phyloP scores from a whole-genome alignment of 2,888 invertebrate species.

The Melieria omissa region DNA sequence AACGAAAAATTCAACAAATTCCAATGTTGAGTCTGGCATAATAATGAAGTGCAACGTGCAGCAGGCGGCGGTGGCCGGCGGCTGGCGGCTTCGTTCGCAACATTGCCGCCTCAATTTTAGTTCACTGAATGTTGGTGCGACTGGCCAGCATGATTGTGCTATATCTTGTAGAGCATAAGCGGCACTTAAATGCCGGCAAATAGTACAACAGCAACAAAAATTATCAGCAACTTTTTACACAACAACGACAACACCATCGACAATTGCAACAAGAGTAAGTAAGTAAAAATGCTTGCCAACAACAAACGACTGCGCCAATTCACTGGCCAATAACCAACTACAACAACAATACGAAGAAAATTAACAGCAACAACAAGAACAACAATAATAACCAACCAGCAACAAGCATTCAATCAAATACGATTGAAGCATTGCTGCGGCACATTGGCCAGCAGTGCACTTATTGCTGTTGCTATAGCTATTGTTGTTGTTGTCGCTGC shows the following conservation, averaged over 20 bases:
- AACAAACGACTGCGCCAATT: neutral
- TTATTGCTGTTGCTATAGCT: neutral
- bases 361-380: constrained; percentile 33
- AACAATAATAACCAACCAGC: constrained; percentile 17
- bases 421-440: neutral
- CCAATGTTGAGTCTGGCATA: constrained; percentile 62
- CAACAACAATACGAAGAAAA: too few relatives aligned
- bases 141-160: too few relatives aligned
- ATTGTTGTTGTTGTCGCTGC: neutral
- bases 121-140: too few relatives aligned
- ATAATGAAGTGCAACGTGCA: constrained; percentile 56
- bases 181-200: too few relatives aligned
- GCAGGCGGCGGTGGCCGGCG: neutral
- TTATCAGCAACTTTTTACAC: too few relatives aligned
- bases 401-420: constrained; percentile 29
- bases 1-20: constrained; percentile 63
- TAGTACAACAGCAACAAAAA: too few relatives aligned
- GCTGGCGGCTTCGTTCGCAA: neutral
- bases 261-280: constrained; percentile 9
- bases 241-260: neutral
- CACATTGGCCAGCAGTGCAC: neutral
- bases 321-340: too few relatives aligned
- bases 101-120: neutral
- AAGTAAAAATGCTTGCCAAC: constrained; percentile 10
- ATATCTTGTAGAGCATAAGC: too few relatives aligned